Evolutionary conservation across 2,113 vertebrate genomes (phyloP).

Genomic region (Falco punctatus): DNA sequence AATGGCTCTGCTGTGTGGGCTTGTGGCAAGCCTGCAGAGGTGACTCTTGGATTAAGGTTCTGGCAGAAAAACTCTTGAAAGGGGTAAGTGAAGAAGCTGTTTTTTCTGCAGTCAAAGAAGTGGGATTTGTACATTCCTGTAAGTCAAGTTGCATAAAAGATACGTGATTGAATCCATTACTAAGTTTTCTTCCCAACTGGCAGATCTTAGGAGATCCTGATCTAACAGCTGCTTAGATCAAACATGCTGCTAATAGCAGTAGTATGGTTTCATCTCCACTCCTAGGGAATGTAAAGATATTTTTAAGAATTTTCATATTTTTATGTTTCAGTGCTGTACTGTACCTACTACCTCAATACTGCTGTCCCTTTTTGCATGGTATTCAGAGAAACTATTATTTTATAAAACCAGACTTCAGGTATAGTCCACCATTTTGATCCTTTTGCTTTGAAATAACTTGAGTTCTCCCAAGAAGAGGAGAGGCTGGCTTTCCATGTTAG

Average conservation of each 20-base stretch:
- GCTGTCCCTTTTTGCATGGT: background rate
- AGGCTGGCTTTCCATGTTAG: background rate
- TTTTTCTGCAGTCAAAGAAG: background rate
- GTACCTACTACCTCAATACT: background rate
- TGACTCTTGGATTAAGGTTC: background rate
- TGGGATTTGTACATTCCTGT: background rate
- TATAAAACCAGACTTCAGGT: background rate
- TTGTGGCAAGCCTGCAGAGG: background rate
- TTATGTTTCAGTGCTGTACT: background rate
- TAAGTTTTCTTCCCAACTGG: background rate
- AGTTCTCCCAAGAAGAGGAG: background rate
- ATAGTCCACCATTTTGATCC: background rate
- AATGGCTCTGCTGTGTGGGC: background rate
- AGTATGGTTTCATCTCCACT: background rate
- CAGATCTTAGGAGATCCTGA: background rate
- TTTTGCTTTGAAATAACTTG: background rate
- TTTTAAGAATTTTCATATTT: background rate
- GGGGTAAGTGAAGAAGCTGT: slow-evolving; percentile 1
- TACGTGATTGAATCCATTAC: background rate
- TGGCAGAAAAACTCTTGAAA: background rate
- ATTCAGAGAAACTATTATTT: background rate
- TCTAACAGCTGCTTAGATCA: background rate
- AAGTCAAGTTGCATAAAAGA: background rate
- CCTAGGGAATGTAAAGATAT: background rate
- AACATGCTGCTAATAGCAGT: background rate